Conservation (phyloP, 2,888 invertebrate genomes). For the Erebia palarica region DNA sequence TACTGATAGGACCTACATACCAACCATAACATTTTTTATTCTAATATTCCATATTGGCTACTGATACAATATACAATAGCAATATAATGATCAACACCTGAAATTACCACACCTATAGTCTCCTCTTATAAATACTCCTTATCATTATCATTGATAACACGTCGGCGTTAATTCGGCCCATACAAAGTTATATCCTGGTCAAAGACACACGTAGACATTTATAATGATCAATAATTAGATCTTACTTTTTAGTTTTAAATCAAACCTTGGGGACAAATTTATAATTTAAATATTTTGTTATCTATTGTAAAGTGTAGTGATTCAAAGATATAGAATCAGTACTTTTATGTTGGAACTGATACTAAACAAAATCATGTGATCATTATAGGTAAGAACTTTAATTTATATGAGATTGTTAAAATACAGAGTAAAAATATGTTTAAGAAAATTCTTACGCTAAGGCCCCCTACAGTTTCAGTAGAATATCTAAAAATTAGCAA, state of each 20-base stretch:
- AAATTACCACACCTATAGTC: constrained; percentile 33
- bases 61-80: constrained; percentile 5
- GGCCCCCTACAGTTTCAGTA: too few relatives aligned
- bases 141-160: constrained; percentile 68
- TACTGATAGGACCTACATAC: background rate
- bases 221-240: constrained; percentile 29
- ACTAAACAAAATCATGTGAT: constrained; percentile 10
- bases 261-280: background rate
- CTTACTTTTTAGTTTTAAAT: background rate
- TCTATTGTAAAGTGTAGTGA: background rate
- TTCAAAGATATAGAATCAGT: background rate
- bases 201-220: constrained; percentile 52
- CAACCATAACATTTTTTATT: too few relatives aligned
- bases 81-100: constrained; percentile 28
- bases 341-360: background rate
- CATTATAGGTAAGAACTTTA: background rate
- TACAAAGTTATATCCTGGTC: constrained; percentile 59
- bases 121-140: constrained; percentile 37
- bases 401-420: too few relatives aligned
- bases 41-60: background rate
- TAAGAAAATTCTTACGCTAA: too few relatives aligned
- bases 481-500: too few relatives aligned
- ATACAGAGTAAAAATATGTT: too few relatives aligned
- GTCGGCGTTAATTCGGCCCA: constrained; percentile 66
- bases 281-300: background rate